Conservation (phyloP, 2,113 vertebrate genomes). For the Python bivittatus region DNA sequence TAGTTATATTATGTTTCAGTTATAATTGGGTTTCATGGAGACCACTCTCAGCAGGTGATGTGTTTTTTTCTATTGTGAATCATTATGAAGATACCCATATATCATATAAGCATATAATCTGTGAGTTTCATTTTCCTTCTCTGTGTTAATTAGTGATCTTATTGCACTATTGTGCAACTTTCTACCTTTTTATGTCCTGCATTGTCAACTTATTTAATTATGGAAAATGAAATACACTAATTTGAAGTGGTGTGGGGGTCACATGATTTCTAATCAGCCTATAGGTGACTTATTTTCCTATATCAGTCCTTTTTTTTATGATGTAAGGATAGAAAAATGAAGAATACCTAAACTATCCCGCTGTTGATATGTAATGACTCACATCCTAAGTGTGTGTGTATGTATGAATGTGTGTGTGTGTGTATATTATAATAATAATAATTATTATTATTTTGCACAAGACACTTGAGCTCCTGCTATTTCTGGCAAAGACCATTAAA, state of each 20-base stretch:
- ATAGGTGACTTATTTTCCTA: background rate
- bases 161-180: background rate
- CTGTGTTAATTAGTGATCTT: background rate
- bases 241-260: background rate
- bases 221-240: background rate
- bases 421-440: too few species aligned
- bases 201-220: background rate
- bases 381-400: constrained; percentile 54
- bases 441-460: constrained; percentile 55
- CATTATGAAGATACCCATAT: background rate
- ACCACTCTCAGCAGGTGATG: background rate
- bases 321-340: constrained; percentile 36
- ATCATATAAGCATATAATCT: background rate
- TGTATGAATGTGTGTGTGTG: too few species aligned
- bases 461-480: constrained; percentile 66
- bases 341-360: constrained; percentile 58
- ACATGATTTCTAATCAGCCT: background rate
- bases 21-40: background rate
- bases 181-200: background rate
- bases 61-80: background rate
- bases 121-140: background rate
- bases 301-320: background rate
- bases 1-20: background rate
- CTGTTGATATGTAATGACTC: constrained; percentile 65
- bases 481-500: constrained; percentile 65